Conservation (phyloP, 1,140 invertebrate genomes). For the Coelopa frigida region DNA sequence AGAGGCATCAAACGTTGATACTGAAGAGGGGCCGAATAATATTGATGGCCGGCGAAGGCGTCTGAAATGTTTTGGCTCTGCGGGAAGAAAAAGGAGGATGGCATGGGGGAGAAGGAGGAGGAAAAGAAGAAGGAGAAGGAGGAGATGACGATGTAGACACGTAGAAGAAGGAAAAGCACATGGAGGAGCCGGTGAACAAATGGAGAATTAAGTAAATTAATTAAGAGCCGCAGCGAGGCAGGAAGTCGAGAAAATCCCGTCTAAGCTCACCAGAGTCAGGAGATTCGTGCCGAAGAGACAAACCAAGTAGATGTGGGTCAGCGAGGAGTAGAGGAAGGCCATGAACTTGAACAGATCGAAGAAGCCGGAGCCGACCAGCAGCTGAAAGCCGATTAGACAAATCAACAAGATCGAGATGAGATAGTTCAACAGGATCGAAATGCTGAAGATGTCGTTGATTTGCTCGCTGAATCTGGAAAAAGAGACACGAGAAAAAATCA, state of each 20-base stretch:
- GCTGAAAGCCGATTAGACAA: neutral
- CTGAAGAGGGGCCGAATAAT: slow-evolving; percentile 3
- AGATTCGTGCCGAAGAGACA: slow-evolving; percentile 1
- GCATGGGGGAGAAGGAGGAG: no score
- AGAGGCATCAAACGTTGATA: slow-evolving; percentile 10
- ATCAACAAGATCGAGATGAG: slow-evolving; percentile 4
- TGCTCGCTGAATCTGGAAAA: neutral
- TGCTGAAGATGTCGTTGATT: slow-evolving; percentile 3
- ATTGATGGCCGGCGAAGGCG: slow-evolving; percentile 8
- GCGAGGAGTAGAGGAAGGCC: neutral
- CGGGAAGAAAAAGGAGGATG: neutral
- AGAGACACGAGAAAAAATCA: neutral
- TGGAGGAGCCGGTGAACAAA: no score
- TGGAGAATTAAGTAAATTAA: no score
- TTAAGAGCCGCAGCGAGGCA: no score
- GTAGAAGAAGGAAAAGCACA: no score
- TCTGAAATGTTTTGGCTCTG: slow-evolving; percentile 8
- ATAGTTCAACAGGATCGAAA: slow-evolving; percentile 6
- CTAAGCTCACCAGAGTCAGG: neutral
- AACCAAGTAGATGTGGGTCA: slow-evolving; percentile 1
- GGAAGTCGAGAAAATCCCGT: no score
- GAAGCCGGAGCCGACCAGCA: neutral
- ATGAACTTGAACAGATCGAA: slow-evolving; percentile 7
- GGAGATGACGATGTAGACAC: neutral
- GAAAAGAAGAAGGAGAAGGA: neutral